Conservation (phyloP, 2,888 invertebrate species). For the Pollenia amentaria region DNA sequence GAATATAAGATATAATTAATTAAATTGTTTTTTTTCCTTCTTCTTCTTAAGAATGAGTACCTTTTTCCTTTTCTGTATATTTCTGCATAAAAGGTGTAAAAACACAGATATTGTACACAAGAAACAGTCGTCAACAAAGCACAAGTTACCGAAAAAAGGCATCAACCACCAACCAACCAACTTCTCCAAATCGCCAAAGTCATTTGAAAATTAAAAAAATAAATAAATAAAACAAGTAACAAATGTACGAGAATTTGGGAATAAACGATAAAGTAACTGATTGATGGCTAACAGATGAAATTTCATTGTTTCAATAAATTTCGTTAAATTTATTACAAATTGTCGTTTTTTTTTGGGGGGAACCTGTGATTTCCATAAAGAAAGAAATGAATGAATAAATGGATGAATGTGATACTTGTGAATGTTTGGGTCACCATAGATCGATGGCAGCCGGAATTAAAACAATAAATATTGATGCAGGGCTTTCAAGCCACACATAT, state of each 20-base stretch:
- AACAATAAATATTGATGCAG: conserved; percentile 48
- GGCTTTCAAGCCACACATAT: conserved; percentile 6
- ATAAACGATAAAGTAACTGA: conserved; percentile 76
- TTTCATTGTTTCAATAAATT: conserved; percentile 83
- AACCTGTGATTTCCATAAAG: conserved; percentile 47
- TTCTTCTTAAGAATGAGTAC: background rate
- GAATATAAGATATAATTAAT: conserved; percentile 67
- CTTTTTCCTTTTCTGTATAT: conserved; percentile 14
- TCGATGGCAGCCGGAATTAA: conserved; percentile 35
- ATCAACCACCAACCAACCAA: background rate
- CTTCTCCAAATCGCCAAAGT: background rate
- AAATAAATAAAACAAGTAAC: conserved; percentile 7
- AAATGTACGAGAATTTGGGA: conserved; percentile 43
- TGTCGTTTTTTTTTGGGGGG: conserved; percentile 71
- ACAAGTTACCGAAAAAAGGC: conserved; percentile 35
- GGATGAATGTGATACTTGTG: conserved; percentile 32
- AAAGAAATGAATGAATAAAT: conserved; percentile 19
- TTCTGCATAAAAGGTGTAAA: conserved; percentile 66
- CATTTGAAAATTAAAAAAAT: background rate
- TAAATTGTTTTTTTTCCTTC: conserved; percentile 63
- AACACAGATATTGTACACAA: conserved; percentile 59
- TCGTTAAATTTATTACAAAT: conserved; percentile 82
- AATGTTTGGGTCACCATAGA: conserved; percentile 19
- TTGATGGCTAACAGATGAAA: conserved; percentile 81
- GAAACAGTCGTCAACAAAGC: conserved; percentile 50